phyloP scores from a whole-genome alignment of 2,888 invertebrate species.

The Limnephilus marmoratus region DNA sequence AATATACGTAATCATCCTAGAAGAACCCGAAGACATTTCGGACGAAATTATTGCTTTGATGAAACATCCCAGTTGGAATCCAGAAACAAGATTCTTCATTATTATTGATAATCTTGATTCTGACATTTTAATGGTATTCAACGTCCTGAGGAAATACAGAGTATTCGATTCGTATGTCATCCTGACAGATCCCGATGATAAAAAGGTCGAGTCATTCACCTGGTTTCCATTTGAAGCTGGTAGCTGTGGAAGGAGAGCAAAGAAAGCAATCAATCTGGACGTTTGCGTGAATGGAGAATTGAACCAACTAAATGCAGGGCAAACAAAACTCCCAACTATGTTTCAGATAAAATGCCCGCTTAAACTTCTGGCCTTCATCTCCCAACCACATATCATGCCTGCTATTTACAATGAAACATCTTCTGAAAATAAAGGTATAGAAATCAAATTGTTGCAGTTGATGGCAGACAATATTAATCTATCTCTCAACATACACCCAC shows the following conservation, averaged over 20 bases:
- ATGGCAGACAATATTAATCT: slow-evolving; percentile 47
- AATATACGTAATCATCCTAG: slow-evolving; percentile 48
- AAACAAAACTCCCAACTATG: slow-evolving; percentile 34
- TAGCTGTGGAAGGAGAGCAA: slow-evolving; percentile 44
- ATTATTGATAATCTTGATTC: neutral
- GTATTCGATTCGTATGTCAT: slow-evolving; percentile 50
- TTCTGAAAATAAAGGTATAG: slow-evolving; percentile 47
- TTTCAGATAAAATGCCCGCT: slow-evolving; percentile 37
- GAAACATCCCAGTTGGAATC: slow-evolving; percentile 51
- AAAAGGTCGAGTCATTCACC: slow-evolving; percentile 45
- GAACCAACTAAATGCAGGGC: neutral
- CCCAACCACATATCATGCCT: slow-evolving; percentile 49
- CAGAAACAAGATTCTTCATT: slow-evolving; percentile 26
- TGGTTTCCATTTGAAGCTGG: slow-evolving; percentile 51
- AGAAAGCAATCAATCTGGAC: slow-evolving; percentile 29
- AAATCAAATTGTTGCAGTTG: slow-evolving; percentile 45
- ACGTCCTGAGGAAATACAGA: slow-evolving; percentile 39
- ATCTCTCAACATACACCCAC: slow-evolving; percentile 19
- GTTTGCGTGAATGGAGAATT: slow-evolving; percentile 17
- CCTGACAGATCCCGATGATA: neutral
- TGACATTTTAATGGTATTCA: slow-evolving; percentile 47
- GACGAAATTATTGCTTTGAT: slow-evolving; percentile 41
- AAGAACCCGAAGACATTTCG: slow-evolving; percentile 27
- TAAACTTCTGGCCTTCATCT: slow-evolving; percentile 43
- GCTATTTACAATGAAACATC: slow-evolving; percentile 11